A percentile compares a stretch with the other conserved stretches of the same genome.
Evolutionary conservation across 1,140 invertebrate genomes (phyloP).

Genomic region (Scaptomyza pallida): DNA sequence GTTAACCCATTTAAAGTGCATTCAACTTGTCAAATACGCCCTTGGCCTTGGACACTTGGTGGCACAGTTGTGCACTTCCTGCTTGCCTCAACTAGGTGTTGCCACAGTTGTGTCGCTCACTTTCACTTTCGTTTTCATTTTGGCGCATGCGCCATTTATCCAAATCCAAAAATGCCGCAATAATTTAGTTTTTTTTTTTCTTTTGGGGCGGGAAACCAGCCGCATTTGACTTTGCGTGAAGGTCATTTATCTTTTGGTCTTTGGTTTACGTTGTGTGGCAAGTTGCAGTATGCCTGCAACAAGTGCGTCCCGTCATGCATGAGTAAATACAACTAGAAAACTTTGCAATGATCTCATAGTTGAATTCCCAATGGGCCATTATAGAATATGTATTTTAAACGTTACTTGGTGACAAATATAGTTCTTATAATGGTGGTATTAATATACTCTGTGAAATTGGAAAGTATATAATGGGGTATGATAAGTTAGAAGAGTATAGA

Average conservation of each 20-base stretch:
- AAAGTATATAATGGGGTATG: too few relatives aligned
- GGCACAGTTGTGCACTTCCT: conserved; percentile 1
- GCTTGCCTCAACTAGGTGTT: neutral
- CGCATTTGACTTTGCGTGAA: conserved; percentile 73
- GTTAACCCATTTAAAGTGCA: conserved; percentile 49
- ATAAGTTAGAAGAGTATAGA: too few relatives aligned
- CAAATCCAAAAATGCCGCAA: conserved; percentile 12
- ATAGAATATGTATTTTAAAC: neutral
- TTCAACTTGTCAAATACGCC: conserved; percentile 63
- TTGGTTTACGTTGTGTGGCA: conserved; percentile 3
- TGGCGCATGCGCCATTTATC: conserved; percentile 60
- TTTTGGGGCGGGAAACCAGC: conserved; percentile 36
- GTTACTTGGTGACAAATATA: neutral
- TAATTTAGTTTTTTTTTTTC: conserved; percentile 27
- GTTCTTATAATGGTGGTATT: neutral
- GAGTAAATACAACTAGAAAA: neutral
- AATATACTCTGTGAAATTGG: neutral
- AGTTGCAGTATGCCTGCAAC: conserved; percentile 49
- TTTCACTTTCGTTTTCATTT: conserved; percentile 66
- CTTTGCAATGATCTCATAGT: conserved; percentile 24
- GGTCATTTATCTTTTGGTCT: conserved; percentile 49
- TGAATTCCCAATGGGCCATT: neutral
- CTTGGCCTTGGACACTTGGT: conserved; percentile 59
- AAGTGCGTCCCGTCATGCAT: conserved; percentile 34
- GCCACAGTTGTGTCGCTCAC: conserved; percentile 20